These are phyloP conservation scores for Jacana jacana DNA, from an alignment of 2,113 vertebrate species.

Conservation along the genomic window DNA sequence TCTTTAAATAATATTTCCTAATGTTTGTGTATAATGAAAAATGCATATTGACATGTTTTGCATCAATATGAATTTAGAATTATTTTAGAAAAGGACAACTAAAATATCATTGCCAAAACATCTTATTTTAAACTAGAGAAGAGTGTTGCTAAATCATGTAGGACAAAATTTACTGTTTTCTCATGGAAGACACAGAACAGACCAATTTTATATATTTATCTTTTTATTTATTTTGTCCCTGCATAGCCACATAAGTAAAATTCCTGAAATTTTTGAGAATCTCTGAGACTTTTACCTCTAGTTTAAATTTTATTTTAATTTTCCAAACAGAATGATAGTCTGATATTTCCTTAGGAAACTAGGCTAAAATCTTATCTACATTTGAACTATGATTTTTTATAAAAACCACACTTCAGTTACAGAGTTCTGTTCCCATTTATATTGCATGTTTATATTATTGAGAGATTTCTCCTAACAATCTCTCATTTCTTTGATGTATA, in stretches of 20 bases:
- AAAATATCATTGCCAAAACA: background rate
- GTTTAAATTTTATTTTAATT: background rate
- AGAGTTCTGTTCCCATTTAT: background rate
- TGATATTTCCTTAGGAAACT: background rate
- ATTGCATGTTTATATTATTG: background rate
- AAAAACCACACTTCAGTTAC: background rate
- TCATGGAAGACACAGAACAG: background rate
- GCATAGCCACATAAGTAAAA: background rate
- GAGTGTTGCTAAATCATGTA: background rate
- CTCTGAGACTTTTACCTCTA: background rate
- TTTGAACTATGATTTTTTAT: background rate
- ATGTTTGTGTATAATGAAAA: background rate
- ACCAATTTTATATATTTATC: background rate
- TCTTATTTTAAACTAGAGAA: background rate
- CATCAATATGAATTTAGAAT: background rate
- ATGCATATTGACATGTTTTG: background rate
- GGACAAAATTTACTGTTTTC: background rate
- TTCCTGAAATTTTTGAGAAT: background rate
- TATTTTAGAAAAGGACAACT: background rate
- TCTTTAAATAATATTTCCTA: background rate
- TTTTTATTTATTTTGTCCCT: background rate
- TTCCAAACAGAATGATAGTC: background rate
- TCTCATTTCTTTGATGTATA: background rate
- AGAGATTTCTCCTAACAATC: background rate
- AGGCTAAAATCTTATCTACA: background rate